These are phyloP conservation scores for Schizopygopsis malacanthus DNA, from an alignment of 2,797 vertebrate species.

Conservation along the genomic window DNA sequence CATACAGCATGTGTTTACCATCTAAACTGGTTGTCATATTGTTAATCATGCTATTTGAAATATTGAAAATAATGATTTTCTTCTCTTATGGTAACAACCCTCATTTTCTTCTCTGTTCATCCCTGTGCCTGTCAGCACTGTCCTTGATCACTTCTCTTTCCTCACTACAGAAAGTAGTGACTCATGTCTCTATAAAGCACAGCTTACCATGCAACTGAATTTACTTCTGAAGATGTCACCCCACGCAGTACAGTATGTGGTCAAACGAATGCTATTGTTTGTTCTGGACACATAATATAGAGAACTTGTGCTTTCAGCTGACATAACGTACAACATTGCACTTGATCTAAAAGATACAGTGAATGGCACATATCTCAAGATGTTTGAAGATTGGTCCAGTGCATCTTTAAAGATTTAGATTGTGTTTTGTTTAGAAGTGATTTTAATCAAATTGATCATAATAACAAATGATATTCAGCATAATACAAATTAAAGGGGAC, in stretches of 20 bases:
- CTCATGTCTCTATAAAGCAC: slow-evolving; percentile 52
- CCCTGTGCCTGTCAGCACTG: slow-evolving; percentile 43
- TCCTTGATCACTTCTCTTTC: slow-evolving; percentile 51
- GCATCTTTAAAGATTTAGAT: not conserved
- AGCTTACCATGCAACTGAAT: not conserved
- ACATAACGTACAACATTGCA: not conserved
- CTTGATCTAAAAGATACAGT: not conserved
- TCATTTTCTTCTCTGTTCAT: slow-evolving; percentile 53
- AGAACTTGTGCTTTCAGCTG: not conserved
- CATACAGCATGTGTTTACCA: not conserved
- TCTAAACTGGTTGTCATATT: not conserved
- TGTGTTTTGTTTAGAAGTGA: not conserved
- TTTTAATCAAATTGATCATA: not conserved
- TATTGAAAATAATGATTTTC: slow-evolving; percentile 11
- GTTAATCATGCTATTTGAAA: slow-evolving; percentile 10
- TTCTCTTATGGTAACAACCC: slow-evolving; percentile 64
- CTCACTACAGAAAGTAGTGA: slow-evolving; percentile 34
- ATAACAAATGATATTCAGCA: not conserved
- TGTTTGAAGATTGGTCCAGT: not conserved
- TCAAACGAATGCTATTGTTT: not conserved
- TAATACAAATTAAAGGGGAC: not conserved
- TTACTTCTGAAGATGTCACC: not conserved
- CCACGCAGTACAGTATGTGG: not conserved
- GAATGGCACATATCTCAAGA: not conserved
- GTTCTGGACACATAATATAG: not conserved